Percentiles rank a stretch among this genome's conserved stretches.
Conservation (phyloP, 2,888 invertebrate species). For the Eudasyphora cyanicolor region DNA sequence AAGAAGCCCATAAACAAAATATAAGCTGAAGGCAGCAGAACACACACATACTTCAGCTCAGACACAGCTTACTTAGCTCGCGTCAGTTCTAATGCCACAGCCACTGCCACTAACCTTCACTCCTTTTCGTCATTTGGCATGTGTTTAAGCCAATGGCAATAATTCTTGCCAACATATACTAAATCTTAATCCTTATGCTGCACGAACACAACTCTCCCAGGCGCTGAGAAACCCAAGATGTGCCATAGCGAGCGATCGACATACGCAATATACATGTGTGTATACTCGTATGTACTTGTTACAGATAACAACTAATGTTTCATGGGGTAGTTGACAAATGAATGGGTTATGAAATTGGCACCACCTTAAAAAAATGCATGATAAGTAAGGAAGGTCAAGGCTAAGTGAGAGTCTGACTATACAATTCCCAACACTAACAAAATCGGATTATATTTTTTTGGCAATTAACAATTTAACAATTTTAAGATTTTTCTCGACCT, state of each 20-base stretch:
- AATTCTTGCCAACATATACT: conserved; percentile 60
- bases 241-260: background rate
- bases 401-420: no score
- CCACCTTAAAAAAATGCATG: no score
- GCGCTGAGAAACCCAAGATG: conserved; percentile 24
- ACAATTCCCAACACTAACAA: no score
- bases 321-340: no score
- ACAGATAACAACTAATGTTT: background rate
- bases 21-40: background rate
- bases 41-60: background rate
- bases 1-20: background rate
- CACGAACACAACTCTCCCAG: conserved; percentile 59
- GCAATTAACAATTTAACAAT: no score
- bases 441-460: no score
- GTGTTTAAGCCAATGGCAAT: conserved; percentile 56
- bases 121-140: conserved; percentile 26
- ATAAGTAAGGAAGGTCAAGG: no score
- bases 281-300: background rate
- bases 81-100: conserved; percentile 16
- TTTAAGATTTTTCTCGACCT: no score
- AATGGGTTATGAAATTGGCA: background rate
- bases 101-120: conserved; percentile 10
- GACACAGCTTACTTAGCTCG: background rate
- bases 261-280: no score
- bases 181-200: conserved; percentile 65